Conservation (phyloP, 2,797 vertebrate genomes). For the Clarias fuscus region DNA sequence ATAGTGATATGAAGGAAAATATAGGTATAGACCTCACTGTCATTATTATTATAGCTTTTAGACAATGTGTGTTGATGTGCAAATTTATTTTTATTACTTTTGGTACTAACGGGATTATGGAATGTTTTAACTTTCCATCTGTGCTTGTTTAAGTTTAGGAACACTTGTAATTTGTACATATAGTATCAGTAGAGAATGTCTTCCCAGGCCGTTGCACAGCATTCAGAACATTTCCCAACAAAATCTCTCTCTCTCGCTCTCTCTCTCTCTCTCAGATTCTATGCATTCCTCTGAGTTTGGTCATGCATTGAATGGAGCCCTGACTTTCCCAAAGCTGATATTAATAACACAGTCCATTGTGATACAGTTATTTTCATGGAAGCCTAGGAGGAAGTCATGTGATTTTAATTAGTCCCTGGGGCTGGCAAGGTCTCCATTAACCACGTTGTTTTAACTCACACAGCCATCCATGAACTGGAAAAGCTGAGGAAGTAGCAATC, state of each 20-base stretch:
- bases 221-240: neutral
- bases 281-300: slow-evolving; percentile 88
- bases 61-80: neutral
- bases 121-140: neutral
- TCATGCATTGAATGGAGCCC: slow-evolving; percentile 80
- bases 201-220: slow-evolving; percentile 43
- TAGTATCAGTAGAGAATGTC: slow-evolving; percentile 20
- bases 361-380: slow-evolving; percentile 98
- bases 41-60: neutral
- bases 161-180: neutral
- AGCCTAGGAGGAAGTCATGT: slow-evolving; percentile 96
- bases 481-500: slow-evolving; percentile 90
- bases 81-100: neutral
- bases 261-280: slow-evolving; percentile 72
- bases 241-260: slow-evolving; percentile 43
- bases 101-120: neutral
- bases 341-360: slow-evolving; percentile 99
- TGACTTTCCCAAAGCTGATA: slow-evolving; percentile 96
- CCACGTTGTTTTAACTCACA: slow-evolving; percentile 91
- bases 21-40: neutral
- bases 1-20: neutral
- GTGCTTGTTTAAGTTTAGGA: neutral
- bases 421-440: slow-evolving; percentile 86
- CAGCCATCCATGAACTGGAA: slow-evolving; percentile 94
- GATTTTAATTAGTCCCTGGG: slow-evolving; percentile 93